A percentile compares a stretch with the other conserved stretches of the same genome.
phyloP scores from a whole-genome alignment of 2,888 invertebrate genomes.

The Rhynchonema sp. region DNA sequence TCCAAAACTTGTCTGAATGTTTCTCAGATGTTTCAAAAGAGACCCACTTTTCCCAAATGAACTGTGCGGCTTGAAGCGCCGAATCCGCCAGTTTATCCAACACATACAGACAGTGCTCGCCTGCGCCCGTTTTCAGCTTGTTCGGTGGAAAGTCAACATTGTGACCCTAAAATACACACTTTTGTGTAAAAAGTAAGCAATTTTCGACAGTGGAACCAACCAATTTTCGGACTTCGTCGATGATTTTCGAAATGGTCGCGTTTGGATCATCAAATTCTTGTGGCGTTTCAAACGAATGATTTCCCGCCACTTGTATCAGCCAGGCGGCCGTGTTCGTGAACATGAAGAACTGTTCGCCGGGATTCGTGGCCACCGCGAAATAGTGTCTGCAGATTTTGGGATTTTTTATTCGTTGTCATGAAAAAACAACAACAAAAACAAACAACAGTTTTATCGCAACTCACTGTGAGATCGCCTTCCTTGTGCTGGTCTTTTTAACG shows the following conservation, averaged over 20 bases:
- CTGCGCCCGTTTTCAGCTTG: slow-evolving; percentile 78
- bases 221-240: slow-evolving; percentile 57
- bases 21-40: no score
- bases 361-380: slow-evolving; percentile 64
- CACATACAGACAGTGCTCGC: slow-evolving; percentile 67
- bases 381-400: no score
- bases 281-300: slow-evolving; percentile 56
- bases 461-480: no score
- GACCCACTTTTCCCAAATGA: slow-evolving; percentile 53
- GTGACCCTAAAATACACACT: slow-evolving; percentile 41
- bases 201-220: no score
- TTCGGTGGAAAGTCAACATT: slow-evolving; percentile 68
- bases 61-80: slow-evolving; percentile 50
- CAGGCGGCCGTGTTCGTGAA: slow-evolving; percentile 79
- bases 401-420: no score
- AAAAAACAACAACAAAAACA: no score
- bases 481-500: no score
- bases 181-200: no score
- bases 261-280: slow-evolving; percentile 91
- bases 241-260: slow-evolving; percentile 60
- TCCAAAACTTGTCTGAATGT: slow-evolving; percentile 5
- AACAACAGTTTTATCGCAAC: no score
- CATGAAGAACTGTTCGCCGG: slow-evolving; percentile 87
- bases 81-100: slow-evolving; percentile 63
- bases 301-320: slow-evolving; percentile 66